Percentiles rank a stretch among this genome's conserved stretches.
Conservation (phyloP, 2,113 vertebrate species). For the Ptilorrhoa leucosticta region DNA sequence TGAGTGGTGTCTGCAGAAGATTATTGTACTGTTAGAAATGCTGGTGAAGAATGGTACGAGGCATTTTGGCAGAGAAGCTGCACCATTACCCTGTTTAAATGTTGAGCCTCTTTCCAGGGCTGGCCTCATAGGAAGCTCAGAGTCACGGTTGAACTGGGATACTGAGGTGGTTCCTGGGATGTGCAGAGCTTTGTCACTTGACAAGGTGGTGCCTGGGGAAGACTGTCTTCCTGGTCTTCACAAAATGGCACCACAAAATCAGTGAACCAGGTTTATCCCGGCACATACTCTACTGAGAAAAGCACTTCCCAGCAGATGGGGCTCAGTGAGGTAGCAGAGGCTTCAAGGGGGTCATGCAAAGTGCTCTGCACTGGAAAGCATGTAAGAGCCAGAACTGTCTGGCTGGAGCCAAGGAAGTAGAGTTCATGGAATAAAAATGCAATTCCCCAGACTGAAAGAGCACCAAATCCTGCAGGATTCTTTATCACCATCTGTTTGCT, state of each 20-base stretch:
- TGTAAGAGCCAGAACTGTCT: background rate
- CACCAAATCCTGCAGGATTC: background rate
- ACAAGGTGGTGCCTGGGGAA: background rate
- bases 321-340: background rate
- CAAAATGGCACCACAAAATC: background rate
- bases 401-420: background rate
- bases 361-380: background rate
- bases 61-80: background rate
- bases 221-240: background rate
- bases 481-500: conserved; percentile 4
- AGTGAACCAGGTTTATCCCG: background rate
- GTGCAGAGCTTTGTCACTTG: background rate
- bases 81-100: fast-evolving
- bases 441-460: background rate
- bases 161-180: background rate
- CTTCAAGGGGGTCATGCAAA: background rate
- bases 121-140: background rate
- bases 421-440: background rate
- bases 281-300: fast-evolving
- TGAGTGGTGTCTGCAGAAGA: background rate
- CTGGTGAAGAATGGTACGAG: background rate
- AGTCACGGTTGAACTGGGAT: background rate
- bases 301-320: background rate
- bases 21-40: background rate
- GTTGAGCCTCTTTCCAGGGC: background rate